phyloP scores from a whole-genome alignment of 2,888 invertebrate species.

The Synanthedon tipuliformis region DNA sequence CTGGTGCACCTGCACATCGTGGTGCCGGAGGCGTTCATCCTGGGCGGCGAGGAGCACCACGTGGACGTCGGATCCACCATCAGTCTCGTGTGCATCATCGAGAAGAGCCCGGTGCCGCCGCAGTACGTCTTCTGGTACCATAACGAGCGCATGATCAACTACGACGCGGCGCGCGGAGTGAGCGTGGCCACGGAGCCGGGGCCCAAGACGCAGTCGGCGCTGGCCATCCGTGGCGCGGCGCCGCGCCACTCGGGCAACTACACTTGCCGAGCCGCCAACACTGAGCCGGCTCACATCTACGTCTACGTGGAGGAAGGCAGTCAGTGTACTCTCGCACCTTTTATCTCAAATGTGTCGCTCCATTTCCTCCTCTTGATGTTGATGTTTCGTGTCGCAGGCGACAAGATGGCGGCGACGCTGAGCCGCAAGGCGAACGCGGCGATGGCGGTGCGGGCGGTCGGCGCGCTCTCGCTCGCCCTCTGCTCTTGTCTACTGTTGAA shows the following conservation, averaged over 20 bases:
- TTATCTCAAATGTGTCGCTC: background rate
- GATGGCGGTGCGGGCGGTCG: constrained; percentile 6
- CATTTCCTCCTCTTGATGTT: background rate
- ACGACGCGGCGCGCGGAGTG: constrained; percentile 86
- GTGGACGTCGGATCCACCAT: constrained; percentile 91
- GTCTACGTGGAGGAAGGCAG: constrained; percentile 93
- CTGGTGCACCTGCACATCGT: constrained; percentile 90
- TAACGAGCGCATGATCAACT: constrained; percentile 94
- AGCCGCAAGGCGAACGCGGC: constrained; percentile 73
- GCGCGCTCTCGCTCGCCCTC: constrained; percentile 6
- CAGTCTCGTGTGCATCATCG: constrained; percentile 90
- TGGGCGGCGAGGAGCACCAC: constrained; percentile 88
- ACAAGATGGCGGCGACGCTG: constrained; percentile 91
- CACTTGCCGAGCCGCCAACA: constrained; percentile 90
- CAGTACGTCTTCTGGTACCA: constrained; percentile 97
- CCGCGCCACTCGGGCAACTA: constrained; percentile 91
- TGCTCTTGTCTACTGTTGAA: background rate
- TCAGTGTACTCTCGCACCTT: constrained; percentile 21
- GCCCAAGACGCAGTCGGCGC: constrained; percentile 85
- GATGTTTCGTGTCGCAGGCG: constrained; percentile 70
- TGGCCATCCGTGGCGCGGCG: constrained; percentile 85
- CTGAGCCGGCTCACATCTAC: constrained; percentile 88
- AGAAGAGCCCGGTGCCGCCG: constrained; percentile 93
- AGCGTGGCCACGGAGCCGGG: constrained; percentile 87
- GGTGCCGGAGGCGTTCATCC: constrained; percentile 89